Conservation (phyloP, 2,797 vertebrate genomes). For the Macropus fuliginosus region DNA sequence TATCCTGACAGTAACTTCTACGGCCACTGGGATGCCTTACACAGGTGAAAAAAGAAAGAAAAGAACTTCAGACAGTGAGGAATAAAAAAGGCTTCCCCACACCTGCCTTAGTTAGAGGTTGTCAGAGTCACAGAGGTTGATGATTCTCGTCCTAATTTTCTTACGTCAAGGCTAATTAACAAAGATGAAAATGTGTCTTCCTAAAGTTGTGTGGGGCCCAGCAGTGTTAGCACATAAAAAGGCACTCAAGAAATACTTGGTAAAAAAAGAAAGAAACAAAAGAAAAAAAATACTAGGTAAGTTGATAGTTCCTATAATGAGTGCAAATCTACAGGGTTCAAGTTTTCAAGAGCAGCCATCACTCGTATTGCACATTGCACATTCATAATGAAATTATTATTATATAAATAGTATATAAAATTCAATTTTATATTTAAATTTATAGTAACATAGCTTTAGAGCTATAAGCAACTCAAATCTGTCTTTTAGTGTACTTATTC, state of each 20-base stretch:
- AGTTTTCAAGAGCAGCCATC: too few species aligned
- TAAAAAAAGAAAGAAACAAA: background rate
- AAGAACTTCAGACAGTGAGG: background rate
- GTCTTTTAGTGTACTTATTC: background rate
- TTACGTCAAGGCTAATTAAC: background rate
- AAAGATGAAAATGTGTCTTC: background rate
- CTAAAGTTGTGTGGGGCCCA: background rate
- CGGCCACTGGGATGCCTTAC: too few species aligned
- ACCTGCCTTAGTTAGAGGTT: background rate
- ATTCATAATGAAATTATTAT: too few species aligned
- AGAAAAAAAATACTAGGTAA: background rate
- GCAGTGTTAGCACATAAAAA: background rate
- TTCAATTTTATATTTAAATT: background rate
- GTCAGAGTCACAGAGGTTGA: background rate
- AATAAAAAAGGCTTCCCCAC: background rate
- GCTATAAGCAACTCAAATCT: background rate
- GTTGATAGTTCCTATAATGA: background rate
- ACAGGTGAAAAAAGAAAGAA: background rate
- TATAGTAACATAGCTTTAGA: background rate
- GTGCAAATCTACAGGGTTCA: too few species aligned
- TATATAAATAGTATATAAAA: background rate
- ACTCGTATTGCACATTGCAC: too few species aligned
- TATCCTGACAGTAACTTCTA: background rate
- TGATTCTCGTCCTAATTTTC: background rate
- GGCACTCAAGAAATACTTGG: background rate